These are phyloP conservation scores for Lampris megalopsis DNA, from an alignment of 2,113 vertebrate genomes.

Conservation along the genomic window DNA sequence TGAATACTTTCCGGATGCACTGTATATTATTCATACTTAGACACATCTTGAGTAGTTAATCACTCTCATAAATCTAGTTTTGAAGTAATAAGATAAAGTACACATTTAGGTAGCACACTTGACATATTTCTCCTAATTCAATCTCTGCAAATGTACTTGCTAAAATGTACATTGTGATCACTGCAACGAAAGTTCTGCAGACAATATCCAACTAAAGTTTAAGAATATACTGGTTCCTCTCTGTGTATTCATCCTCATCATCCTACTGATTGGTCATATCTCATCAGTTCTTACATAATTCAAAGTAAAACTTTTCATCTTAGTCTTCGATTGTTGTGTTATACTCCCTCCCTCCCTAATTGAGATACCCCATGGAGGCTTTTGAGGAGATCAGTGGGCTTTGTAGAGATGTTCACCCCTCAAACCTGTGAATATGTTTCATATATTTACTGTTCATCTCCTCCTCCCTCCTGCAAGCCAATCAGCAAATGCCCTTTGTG, in stretches of 20 bases:
- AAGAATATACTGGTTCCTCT: neutral
- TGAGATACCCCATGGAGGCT: constrained; percentile 60
- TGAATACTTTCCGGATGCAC: too few relatives aligned
- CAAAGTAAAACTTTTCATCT: constrained; percentile 33
- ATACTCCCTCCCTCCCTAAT: constrained; percentile 43
- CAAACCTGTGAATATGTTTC: constrained; percentile 69
- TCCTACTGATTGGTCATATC: constrained; percentile 40
- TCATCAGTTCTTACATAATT: constrained; percentile 61
- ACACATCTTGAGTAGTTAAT: constrained; percentile 17
- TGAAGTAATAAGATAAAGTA: neutral
- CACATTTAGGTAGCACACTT: constrained; percentile 11
- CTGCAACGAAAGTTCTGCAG: constrained; percentile 4
- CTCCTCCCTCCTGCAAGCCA: constrained; percentile 43
- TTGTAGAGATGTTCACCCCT: constrained; percentile 63
- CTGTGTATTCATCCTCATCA: neutral
- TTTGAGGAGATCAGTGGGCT: constrained; percentile 76
- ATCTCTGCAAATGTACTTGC: constrained; percentile 19
- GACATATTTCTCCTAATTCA: constrained; percentile 1
- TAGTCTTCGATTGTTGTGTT: constrained; percentile 52
- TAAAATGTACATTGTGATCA: constrained; percentile 11
- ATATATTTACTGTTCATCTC: constrained; percentile 43
- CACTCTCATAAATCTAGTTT: constrained; percentile 1
- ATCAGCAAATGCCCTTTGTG: constrained; percentile 68
- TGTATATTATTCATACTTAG: constrained; percentile 17
- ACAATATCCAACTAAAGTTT: constrained; percentile 12